These are phyloP conservation scores for Pseudomyrmex sp. DNA, from an alignment of 1,140 invertebrate species.

Conservation along the genomic window DNA sequence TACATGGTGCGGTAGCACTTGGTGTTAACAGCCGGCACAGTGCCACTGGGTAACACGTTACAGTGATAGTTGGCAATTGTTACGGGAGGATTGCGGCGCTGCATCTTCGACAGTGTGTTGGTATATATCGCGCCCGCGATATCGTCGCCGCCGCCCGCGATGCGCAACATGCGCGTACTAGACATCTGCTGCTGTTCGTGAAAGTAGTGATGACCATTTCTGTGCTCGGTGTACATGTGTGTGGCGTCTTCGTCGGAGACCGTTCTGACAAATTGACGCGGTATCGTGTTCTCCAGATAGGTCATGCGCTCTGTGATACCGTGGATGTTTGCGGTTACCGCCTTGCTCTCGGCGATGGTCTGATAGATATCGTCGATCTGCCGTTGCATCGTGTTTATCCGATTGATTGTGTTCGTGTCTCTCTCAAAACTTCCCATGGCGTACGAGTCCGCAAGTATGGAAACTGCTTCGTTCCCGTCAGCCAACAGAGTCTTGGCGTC, in stretches of 20 bases:
- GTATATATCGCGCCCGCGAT: slow-evolving; percentile 61
- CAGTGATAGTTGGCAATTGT: slow-evolving; percentile 72
- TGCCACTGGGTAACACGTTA: slow-evolving; percentile 64
- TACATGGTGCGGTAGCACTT: slow-evolving; percentile 88
- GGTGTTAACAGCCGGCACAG: slow-evolving; percentile 67
- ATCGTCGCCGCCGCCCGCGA: slow-evolving; percentile 65
- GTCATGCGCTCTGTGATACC: slow-evolving; percentile 69
- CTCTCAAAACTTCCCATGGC: slow-evolving; percentile 57
- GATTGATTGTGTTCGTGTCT: slow-evolving; percentile 79
- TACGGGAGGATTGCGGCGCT: slow-evolving; percentile 73
- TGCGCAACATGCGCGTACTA: slow-evolving; percentile 73
- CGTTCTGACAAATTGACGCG: slow-evolving; percentile 62
- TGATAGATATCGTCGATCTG: slow-evolving; percentile 84
- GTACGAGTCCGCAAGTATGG: slow-evolving; percentile 44
- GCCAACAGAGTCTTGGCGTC: slow-evolving; percentile 63
- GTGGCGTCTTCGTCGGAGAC: slow-evolving; percentile 19
- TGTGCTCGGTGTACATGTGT: slow-evolving; percentile 72
- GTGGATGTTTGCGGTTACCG: slow-evolving; percentile 65
- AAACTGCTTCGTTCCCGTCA: slow-evolving; percentile 43
- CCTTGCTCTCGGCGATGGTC: slow-evolving; percentile 80
- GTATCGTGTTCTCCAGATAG: slow-evolving; percentile 77
- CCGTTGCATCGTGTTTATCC: slow-evolving; percentile 82
- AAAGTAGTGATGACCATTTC: slow-evolving; percentile 72
- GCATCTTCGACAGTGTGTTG: slow-evolving; percentile 72
- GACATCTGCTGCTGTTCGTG: slow-evolving; percentile 65